Percentiles rank a stretch among this genome's conserved stretches.
phyloP scores from a whole-genome alignment of 2,797 vertebrate genomes.

The Arremon aurantiirostris region DNA sequence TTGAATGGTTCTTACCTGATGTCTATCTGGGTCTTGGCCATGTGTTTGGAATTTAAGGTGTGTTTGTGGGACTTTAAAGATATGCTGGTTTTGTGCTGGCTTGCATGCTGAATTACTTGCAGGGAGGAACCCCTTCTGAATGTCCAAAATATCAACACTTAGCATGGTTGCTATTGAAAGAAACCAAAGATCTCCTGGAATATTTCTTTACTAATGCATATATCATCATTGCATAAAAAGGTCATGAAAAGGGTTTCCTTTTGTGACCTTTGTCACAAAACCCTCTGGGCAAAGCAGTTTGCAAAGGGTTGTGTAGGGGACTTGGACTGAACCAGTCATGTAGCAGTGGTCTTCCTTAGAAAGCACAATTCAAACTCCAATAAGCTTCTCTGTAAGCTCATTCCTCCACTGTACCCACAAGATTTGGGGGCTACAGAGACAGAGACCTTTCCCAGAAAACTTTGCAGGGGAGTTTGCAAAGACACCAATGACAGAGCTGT shows the following conservation, averaged over 20 bases:
- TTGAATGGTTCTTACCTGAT: neutral
- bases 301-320: neutral
- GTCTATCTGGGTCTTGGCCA: neutral
- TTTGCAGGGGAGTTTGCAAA: neutral
- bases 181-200: neutral
- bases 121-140: neutral
- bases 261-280: neutral
- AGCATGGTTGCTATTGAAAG: neutral
- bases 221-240: neutral
- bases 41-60: neutral
- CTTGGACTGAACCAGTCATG: accelerated
- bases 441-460: neutral
- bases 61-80: neutral
- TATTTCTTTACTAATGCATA: neutral
- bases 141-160: neutral
- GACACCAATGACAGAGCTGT: accelerated
- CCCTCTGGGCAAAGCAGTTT: neutral
- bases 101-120: neutral
- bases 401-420: neutral
- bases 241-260: neutral
- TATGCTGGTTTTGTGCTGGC: neutral
- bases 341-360: neutral
- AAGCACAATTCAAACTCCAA: neutral
- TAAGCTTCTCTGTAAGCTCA: neutral
- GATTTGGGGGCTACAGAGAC: neutral